Evolutionary conservation across 2,888 invertebrate species (phyloP).

Genomic region (Tenodera sinensis): DNA sequence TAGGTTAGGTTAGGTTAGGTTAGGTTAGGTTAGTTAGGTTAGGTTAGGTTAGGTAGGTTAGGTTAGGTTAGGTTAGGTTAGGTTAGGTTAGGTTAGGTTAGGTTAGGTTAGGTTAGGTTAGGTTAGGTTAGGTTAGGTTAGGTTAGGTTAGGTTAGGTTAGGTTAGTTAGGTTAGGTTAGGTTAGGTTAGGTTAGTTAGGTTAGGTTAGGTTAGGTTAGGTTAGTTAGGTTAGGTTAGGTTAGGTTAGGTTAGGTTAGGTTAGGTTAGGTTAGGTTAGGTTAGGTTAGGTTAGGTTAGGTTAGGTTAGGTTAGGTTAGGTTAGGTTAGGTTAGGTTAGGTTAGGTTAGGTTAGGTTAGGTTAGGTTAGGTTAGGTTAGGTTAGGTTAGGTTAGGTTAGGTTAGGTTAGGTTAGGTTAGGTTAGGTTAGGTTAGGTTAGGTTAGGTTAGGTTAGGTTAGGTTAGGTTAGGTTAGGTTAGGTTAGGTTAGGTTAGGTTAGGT

Average conservation of each 20-base stretch:
- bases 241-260: background rate
- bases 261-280: too few relatives aligned
- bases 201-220: slow-evolving; percentile 34
- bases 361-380: background rate
- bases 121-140: slow-evolving; percentile 26
- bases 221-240: slow-evolving; percentile 15
- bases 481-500: too few relatives aligned
- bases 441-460: slow-evolving; percentile 12
- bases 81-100: too few relatives aligned
- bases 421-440: background rate
- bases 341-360: too few relatives aligned
- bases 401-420: background rate
- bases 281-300: background rate
- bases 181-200: slow-evolving; percentile 18
- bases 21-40: slow-evolving; percentile 35
- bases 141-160: slow-evolving; percentile 19
- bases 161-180: too few relatives aligned
- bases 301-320: background rate
- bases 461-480: too few relatives aligned
- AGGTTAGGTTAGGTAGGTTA: slow-evolving; percentile 26
- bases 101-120: slow-evolving; percentile 20
- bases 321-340: background rate
- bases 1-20: slow-evolving; percentile 3
- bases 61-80: too few relatives aligned
- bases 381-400: background rate